A percentile compares a stretch with the other conserved stretches of the same genome.
Conservation (phyloP, 2,113 vertebrate species). For the Butastur rufipennis region DNA sequence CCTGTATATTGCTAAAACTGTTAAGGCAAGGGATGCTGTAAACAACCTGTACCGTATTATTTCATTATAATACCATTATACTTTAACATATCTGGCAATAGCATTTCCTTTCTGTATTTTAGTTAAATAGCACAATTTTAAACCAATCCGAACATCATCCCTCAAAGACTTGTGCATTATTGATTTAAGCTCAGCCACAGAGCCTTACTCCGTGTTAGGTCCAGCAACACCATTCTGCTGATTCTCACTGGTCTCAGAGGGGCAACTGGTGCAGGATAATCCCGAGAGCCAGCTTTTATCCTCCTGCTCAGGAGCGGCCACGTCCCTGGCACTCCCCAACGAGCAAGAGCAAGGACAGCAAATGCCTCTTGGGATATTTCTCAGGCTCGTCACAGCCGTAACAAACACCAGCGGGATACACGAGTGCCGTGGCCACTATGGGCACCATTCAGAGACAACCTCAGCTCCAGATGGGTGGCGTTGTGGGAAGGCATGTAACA, state of each 20-base stretch:
- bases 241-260: background rate
- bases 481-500: fast-evolving
- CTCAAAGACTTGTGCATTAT: background rate
- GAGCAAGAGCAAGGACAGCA: background rate
- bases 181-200: background rate
- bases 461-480: background rate
- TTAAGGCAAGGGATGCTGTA: background rate
- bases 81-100: background rate
- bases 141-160: background rate
- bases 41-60: background rate
- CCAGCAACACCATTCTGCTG: background rate
- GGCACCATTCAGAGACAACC: background rate
- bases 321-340: background rate
- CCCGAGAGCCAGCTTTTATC: background rate
- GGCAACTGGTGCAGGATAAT: background rate
- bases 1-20: background rate
- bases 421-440: background rate
- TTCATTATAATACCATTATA: background rate
- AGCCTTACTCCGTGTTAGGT: background rate
- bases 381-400: background rate
- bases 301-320: background rate
- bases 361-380: background rate
- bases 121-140: background rate
- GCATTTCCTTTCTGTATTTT: background rate
- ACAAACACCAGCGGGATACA: background rate